Evolutionary conservation across 1,140 invertebrate species (phyloP).

Genomic region (Atopsyche davidsoni): DNA sequence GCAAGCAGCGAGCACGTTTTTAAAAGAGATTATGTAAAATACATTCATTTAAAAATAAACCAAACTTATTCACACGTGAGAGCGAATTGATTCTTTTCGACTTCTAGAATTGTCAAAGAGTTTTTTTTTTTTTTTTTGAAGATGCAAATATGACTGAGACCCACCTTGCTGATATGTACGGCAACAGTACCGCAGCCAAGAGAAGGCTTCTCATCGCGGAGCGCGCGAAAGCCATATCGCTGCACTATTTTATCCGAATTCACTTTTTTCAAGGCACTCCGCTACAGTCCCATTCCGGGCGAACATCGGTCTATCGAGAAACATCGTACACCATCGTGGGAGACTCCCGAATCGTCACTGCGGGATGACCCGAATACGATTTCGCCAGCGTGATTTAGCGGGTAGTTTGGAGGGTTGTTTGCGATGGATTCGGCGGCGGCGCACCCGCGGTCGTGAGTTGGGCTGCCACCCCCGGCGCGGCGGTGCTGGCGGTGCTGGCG

Average conservation of each 20-base stretch:
- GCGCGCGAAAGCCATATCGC: constrained; percentile 3
- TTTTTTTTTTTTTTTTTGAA: too few relatives aligned
- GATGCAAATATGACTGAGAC: too few relatives aligned
- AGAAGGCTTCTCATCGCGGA: constrained; percentile 4
- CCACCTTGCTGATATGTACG: constrained; percentile 7
- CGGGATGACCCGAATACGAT: too few relatives aligned
- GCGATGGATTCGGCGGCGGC: constrained; percentile 2
- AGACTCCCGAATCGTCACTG: too few relatives aligned
- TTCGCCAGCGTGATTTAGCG: background rate
- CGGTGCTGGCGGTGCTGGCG: constrained; percentile 10
- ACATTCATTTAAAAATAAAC: too few relatives aligned
- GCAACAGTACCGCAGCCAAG: background rate
- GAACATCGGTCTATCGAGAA: background rate
- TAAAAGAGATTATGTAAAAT: too few relatives aligned
- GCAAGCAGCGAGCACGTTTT: too few relatives aligned
- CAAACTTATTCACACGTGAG: too few relatives aligned
- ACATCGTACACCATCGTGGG: constrained; percentile 14
- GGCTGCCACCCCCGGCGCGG: constrained; percentile 8
- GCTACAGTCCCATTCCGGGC: constrained; percentile 1
- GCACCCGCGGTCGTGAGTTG: too few relatives aligned
- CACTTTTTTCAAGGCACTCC: constrained; percentile 15
- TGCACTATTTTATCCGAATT: constrained; percentile 9
- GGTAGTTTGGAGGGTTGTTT: background rate
- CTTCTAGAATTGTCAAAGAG: too few relatives aligned
- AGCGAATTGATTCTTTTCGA: too few relatives aligned